Conservation (phyloP, 1,140 invertebrate genomes). For the Leptinotarsa texana region DNA sequence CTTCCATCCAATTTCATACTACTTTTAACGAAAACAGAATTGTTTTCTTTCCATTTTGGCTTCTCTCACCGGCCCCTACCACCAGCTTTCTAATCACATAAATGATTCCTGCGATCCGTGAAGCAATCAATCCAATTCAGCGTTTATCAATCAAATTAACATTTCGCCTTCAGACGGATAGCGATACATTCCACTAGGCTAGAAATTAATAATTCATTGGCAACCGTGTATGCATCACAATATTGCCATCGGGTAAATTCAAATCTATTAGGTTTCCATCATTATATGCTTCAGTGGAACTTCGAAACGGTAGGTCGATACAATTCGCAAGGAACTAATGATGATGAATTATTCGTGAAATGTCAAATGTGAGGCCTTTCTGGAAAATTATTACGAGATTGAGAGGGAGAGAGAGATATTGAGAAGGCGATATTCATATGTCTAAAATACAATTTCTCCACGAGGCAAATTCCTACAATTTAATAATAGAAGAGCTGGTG, state of each 20-base stretch:
- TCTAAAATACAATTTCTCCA: too few relatives aligned
- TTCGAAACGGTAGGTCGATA: not conserved
- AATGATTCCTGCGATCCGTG: slow-evolving; percentile 22
- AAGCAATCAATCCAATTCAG: slow-evolving; percentile 35
- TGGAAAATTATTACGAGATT: not conserved
- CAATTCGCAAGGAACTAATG: not conserved
- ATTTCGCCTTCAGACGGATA: slow-evolving; percentile 11
- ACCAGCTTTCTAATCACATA: slow-evolving; percentile 36
- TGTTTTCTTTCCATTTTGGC: not conserved
- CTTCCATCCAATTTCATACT: too few relatives aligned
- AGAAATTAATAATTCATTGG: not conserved
- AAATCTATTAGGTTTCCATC: slow-evolving; percentile 3
- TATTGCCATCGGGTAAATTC: not conserved
- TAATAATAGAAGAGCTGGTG: too few relatives aligned
- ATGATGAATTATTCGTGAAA: not conserved
- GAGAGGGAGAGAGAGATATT: too few relatives aligned
- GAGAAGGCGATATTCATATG: too few relatives aligned
- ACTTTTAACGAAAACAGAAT: not conserved
- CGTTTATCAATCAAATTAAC: slow-evolving; percentile 32
- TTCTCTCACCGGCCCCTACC: slow-evolving; percentile 7
- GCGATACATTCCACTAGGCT: not conserved
- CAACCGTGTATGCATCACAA: not conserved
- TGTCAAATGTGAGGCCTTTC: not conserved
- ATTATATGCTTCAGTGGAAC: not conserved
- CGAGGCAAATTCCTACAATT: too few relatives aligned